Conservation (phyloP, 2,888 invertebrate species). For the Molorchus minor region DNA sequence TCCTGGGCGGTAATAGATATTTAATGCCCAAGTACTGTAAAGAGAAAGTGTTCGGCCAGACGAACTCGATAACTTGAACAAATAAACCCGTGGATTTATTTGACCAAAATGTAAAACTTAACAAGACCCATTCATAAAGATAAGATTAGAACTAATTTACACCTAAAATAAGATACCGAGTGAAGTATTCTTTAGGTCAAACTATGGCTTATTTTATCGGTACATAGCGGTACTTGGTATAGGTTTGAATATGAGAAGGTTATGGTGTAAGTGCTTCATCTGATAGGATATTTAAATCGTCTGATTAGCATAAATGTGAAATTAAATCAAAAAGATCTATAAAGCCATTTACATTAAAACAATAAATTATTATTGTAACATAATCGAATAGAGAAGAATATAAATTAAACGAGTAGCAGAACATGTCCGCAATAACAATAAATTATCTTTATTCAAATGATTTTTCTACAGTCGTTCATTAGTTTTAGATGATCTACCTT, state of each 20-base stretch:
- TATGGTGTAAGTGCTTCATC: neutral
- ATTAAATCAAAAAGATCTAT: no score
- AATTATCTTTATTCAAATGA: no score
- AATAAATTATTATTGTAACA: no score
- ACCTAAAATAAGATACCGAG: constrained; percentile 8
- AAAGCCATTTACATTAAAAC: no score
- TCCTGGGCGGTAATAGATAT: no score
- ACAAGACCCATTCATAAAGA: constrained; percentile 20
- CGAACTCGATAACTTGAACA: neutral
- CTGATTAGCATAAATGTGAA: neutral
- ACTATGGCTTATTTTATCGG: constrained; percentile 10
- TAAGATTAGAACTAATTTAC: constrained; percentile 22
- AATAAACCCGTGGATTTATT: neutral
- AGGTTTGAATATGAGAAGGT: no score
- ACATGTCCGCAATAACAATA: no score
- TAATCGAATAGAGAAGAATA: constrained; percentile 1
- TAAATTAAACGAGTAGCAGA: no score
- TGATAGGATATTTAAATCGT: neutral
- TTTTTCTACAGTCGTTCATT: no score
- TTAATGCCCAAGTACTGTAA: no score
- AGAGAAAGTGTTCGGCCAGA: constrained; percentile 15
- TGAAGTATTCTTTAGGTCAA: constrained; percentile 10
- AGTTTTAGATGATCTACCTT: no score
- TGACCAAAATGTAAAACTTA: constrained; percentile 13
- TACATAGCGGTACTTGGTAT: neutral